phyloP scores from a whole-genome alignment of 2,888 invertebrate species.

The Perithous albicinctus region DNA sequence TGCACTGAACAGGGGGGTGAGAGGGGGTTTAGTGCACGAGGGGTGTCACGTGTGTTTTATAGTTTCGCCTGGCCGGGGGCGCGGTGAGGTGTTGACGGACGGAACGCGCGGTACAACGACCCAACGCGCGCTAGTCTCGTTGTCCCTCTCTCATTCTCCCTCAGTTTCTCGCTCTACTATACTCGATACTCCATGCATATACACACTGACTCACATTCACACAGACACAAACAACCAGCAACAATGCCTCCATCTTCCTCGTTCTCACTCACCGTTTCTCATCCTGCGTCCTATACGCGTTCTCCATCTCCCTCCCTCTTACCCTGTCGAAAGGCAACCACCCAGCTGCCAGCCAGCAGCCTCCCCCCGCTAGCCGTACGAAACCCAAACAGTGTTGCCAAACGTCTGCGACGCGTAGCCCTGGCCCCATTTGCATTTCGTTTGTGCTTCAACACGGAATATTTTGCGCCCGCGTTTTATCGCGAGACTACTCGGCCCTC shows the following conservation, averaged over 20 bases:
- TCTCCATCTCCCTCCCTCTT: conserved; percentile 34
- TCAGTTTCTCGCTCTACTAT: conserved; percentile 56
- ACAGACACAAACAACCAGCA: conserved; percentile 23
- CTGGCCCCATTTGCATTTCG: conserved; percentile 83
- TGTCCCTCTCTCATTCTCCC: conserved; percentile 62
- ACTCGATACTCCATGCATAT: conserved; percentile 8
- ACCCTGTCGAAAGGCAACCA: conserved; percentile 76
- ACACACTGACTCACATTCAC: neutral
- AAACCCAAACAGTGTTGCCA: conserved; percentile 83
- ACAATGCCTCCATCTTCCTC: conserved; percentile 45
- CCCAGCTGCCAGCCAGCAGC: conserved; percentile 76
- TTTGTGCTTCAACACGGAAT: conserved; percentile 81
- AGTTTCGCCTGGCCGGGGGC: conserved; percentile 80
- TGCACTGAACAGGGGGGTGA: conserved; percentile 71
- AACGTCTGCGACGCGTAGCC: conserved; percentile 81
- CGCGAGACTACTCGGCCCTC: conserved; percentile 44
- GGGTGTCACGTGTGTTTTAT: conserved; percentile 83
- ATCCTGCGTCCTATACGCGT: conserved; percentile 13
- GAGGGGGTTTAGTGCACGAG: conserved; percentile 72
- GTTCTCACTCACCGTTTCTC: conserved; percentile 22
- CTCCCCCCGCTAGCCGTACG: conserved; percentile 74
- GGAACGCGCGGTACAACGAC: conserved; percentile 81
- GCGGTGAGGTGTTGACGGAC: conserved; percentile 83
- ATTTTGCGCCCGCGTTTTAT: conserved; percentile 74
- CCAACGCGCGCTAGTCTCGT: conserved; percentile 75